phyloP scores from a whole-genome alignment of 2,797 vertebrate genomes.

The Thamnophis elegans region DNA sequence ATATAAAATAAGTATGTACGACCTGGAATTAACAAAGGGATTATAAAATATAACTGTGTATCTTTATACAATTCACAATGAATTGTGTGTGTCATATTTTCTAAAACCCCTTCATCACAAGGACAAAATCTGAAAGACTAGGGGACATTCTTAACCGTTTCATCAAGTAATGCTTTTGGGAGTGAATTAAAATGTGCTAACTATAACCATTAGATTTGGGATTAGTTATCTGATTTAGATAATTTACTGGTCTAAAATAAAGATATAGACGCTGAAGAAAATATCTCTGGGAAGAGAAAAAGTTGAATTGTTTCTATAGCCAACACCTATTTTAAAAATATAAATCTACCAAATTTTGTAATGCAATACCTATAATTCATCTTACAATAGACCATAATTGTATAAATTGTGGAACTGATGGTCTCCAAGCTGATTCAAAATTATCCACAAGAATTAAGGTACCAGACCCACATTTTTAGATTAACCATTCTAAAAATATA shows the following conservation, averaged over 20 bases:
- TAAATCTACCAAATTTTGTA: background rate
- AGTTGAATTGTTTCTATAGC: background rate
- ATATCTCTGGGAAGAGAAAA: background rate
- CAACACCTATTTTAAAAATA: background rate
- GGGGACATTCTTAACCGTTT: background rate
- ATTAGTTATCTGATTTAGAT: background rate
- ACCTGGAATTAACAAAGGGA: background rate
- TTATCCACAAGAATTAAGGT: background rate
- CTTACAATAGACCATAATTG: background rate
- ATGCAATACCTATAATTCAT: background rate
- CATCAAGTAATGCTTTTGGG: background rate
- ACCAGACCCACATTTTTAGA: background rate
- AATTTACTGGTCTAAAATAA: background rate
- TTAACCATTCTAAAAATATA: background rate
- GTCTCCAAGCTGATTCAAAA: background rate
- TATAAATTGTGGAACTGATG: background rate
- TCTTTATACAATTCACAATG: background rate
- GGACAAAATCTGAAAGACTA: background rate
- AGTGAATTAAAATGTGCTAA: background rate
- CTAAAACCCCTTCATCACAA: background rate
- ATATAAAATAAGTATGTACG: background rate
- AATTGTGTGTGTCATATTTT: background rate
- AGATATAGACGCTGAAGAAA: background rate
- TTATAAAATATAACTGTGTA: background rate
- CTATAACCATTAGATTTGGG: background rate